Evolutionary conservation across 2,888 invertebrate species (phyloP).

Genomic region (Ectobius pallidus): DNA sequence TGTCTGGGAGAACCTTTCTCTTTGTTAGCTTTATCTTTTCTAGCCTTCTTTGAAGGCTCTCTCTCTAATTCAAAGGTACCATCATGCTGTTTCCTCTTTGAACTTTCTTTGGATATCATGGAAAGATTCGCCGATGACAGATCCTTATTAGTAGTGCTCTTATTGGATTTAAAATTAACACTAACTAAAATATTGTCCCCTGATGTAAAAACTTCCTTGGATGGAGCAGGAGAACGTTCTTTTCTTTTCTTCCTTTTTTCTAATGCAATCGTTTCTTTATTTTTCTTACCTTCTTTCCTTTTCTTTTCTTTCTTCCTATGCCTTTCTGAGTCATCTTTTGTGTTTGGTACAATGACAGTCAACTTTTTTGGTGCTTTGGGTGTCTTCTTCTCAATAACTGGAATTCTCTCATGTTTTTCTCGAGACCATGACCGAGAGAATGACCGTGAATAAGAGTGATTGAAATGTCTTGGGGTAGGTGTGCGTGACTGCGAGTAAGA

Average conservation of each 20-base stretch:
- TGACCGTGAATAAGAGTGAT: slow-evolving; percentile 45
- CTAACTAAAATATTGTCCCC: slow-evolving; percentile 93
- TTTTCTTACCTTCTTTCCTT: slow-evolving; percentile 53
- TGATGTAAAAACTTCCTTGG: slow-evolving; percentile 90
- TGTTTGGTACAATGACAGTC: slow-evolving; percentile 64
- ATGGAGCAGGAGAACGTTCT: slow-evolving; percentile 65
- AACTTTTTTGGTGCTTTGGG: slow-evolving; percentile 58
- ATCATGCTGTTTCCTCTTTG: slow-evolving; percentile 46
- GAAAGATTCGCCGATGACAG: slow-evolving; percentile 51
- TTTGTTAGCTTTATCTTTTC: slow-evolving; percentile 54
- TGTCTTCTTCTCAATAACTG: slow-evolving; percentile 34
- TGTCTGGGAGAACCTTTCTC: slow-evolving; percentile 46
- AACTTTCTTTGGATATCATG: slow-evolving; percentile 21
- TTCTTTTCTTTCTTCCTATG: slow-evolving; percentile 44
- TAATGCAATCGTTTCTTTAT: slow-evolving; percentile 48
- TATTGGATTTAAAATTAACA: slow-evolving; percentile 70
- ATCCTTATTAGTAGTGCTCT: slow-evolving; percentile 51
- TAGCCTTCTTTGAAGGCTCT: slow-evolving; percentile 51
- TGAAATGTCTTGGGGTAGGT: slow-evolving; percentile 36
- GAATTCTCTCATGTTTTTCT: slow-evolving; percentile 41
- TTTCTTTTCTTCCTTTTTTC: slow-evolving; percentile 48
- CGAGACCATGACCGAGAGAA: slow-evolving; percentile 46
- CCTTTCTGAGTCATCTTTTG: slow-evolving; percentile 57
- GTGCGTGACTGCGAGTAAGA: slow-evolving; percentile 38
- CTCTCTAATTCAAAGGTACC: slow-evolving; percentile 48